Conservation (phyloP, 2,113 vertebrate species). For the Ciconia stormi region DNA sequence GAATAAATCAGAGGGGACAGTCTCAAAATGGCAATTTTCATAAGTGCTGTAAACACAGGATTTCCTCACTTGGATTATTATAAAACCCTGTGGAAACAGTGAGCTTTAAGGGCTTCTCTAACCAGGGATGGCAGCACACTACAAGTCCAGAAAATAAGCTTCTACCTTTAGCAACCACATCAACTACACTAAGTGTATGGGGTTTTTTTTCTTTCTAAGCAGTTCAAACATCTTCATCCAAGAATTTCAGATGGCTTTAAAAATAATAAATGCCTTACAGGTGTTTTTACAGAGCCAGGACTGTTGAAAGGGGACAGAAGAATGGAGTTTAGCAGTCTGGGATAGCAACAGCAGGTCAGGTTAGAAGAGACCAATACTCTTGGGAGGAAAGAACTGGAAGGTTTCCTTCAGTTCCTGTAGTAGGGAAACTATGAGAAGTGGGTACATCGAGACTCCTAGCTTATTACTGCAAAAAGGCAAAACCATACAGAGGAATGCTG, state of each 20-base stretch:
- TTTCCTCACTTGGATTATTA: conserved; percentile 48
- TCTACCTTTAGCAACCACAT: neutral
- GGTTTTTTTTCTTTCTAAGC: neutral
- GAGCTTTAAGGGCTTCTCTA: neutral
- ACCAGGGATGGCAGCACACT: neutral
- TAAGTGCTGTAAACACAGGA: conserved; percentile 39
- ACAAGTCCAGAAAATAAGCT: neutral
- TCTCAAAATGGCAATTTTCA: neutral
- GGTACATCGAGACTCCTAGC: neutral
- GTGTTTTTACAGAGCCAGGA: neutral
- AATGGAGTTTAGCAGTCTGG: neutral
- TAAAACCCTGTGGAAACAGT: conserved; percentile 1
- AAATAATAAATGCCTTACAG: neutral
- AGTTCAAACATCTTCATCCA: neutral
- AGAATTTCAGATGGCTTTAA: neutral
- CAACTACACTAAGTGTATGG: neutral
- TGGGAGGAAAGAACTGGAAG: neutral
- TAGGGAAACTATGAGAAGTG: neutral
- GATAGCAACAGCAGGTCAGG: neutral
- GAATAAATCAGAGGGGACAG: neutral
- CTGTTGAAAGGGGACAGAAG: neutral
- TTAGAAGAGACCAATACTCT: neutral
- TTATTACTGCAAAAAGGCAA: neutral
- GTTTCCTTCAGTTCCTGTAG: neutral
- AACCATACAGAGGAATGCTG: neutral